phyloP scores from a whole-genome alignment of 1,140 invertebrate genomes.

The Drosophila nikananu region DNA sequence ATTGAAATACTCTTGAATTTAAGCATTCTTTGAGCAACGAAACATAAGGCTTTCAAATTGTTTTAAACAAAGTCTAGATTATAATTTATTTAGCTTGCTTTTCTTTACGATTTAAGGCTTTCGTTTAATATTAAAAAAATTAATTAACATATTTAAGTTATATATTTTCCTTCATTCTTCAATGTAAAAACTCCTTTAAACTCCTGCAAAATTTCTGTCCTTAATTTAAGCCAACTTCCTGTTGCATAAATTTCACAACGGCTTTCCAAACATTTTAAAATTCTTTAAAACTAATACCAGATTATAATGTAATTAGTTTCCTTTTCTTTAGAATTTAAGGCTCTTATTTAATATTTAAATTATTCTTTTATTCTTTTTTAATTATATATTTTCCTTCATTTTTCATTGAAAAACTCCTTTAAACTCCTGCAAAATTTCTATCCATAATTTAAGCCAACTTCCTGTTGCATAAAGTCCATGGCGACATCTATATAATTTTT shows the following conservation, averaged over 20 bases:
- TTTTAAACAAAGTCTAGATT: no score
- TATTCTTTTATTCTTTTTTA: no score
- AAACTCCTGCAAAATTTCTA: not conserved
- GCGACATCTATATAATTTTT: constrained; percentile 3
- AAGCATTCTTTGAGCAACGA: not conserved
- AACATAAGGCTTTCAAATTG: not conserved
- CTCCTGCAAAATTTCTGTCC: not conserved
- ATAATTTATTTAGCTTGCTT: no score
- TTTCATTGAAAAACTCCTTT: not conserved
- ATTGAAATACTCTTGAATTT: not conserved
- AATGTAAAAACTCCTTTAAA: not conserved
- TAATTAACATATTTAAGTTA: not conserved
- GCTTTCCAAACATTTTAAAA: no score
- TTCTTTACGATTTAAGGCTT: no score
- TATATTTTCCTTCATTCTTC: not conserved
- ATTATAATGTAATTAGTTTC: no score
- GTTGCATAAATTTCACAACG: not conserved
- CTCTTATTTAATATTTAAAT: no score
- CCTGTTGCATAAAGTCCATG: not conserved
- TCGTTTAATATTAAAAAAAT: no score
- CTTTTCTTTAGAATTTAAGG: no score
- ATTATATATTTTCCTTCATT: not conserved
- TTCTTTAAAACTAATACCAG: no score
- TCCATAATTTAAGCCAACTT: not conserved
- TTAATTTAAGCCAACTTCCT: not conserved